phyloP scores from a whole-genome alignment of 2,888 invertebrate species.

The Drosophila mimetica region DNA sequence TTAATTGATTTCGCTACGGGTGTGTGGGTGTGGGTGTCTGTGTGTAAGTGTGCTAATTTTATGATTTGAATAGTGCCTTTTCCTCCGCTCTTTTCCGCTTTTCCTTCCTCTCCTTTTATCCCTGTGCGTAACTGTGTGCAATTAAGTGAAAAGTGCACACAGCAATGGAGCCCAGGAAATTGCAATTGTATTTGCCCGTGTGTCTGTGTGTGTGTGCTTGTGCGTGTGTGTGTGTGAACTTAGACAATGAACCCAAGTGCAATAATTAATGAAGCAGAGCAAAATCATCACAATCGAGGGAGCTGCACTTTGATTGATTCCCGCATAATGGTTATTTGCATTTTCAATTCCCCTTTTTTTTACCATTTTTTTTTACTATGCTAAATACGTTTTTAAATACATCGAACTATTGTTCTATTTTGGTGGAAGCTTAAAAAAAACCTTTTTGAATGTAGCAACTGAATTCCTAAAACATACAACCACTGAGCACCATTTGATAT shows the following conservation, averaged over 20 bases:
- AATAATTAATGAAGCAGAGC: conserved; percentile 42
- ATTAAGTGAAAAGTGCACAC: conserved; percentile 78
- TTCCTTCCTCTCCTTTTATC: conserved; percentile 3
- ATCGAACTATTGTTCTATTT: neutral
- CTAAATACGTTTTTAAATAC: neutral
- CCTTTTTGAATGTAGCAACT: neutral
- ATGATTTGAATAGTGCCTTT: conserved; percentile 65
- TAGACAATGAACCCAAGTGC: conserved; percentile 42
- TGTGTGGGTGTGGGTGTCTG: conserved; percentile 26
- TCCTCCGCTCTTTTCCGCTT: conserved; percentile 5
- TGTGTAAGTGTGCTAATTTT: conserved; percentile 72
- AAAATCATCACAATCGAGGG: conserved; percentile 3
- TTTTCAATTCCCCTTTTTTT: neutral
- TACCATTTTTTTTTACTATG: neutral
- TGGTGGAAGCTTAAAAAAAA: neutral
- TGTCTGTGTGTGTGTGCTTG: conserved; percentile 12
- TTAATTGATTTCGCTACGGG: conserved; percentile 67
- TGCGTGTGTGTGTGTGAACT: conserved; percentile 18
- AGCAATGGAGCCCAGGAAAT: conserved; percentile 62
- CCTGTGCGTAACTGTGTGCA: conserved; percentile 59
- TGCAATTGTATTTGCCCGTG: conserved; percentile 64
- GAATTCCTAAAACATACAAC: neutral
- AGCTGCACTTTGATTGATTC: conserved; percentile 13
- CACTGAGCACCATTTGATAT: neutral
- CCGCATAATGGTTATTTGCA: neutral